Evolutionary conservation across 30 jellyfish, hydroid and myxozoan species (phyloP), one percentile per base, ranked within the genome.

Genomic region (Rhopilema esculentum): DNA sequence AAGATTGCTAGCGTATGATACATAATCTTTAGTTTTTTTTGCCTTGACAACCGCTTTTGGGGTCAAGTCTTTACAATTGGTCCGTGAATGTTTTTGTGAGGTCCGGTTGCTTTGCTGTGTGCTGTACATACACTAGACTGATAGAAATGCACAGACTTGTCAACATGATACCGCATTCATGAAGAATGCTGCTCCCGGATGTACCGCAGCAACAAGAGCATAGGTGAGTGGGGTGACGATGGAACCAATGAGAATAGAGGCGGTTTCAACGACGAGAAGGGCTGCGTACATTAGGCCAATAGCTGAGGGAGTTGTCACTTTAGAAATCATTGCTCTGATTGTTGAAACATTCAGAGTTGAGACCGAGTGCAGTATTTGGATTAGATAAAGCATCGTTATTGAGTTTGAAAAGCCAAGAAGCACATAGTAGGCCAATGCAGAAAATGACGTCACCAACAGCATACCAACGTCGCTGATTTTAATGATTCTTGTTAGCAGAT

Each of bases 111-210:
- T 6, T 40, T 40, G 12, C 12, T 2, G 12, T 12, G 57, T 12
- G 57, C 12, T 12, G 9, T 12, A 12, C 57, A 6, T 2, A 40
- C 57, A 40, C 9, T 12, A 40, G 57, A 40, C 57, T 2, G 12
- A 40, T 40, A 12, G 57, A 40, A 12, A 40, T 40, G 57, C 57
- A 40, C 12, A 40, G 57, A 12, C 57, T 40, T 12, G 12, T 12
- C 6, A 12, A 40, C 6, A 6, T 12, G 57, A 40, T 40, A 12
- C 57, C 57, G 66, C 82, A n/a, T 71, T 71, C 0, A 71, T 29
- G 66, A 71, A 31, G 29, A 71, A 71, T 65, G 49, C 82, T 4
- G 82, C 64, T 1, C 82, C 82, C 21, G 82, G 82, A 4, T 71
- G 25, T 2, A 31, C 25, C 26, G 82, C 82, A 19, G 66, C 82